These are phyloP conservation scores for Cervus canadensis DNA, from an alignment of 2,113 vertebrate species.

Conservation along the genomic window DNA sequence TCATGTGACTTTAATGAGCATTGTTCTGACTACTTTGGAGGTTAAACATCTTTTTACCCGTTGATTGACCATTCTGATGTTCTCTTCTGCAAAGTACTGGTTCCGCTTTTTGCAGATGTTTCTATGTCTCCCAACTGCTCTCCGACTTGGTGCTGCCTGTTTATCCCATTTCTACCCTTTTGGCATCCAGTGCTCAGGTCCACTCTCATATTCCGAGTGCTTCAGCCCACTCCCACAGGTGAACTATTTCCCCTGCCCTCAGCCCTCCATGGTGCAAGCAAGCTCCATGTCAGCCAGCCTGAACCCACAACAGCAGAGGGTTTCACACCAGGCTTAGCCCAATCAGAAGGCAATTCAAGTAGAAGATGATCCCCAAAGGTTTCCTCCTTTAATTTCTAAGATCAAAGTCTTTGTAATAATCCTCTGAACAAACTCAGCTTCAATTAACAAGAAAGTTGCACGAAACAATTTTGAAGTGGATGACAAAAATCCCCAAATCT, in stretches of 20 bases:
- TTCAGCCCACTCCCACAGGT: not conserved
- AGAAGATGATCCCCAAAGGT: not conserved
- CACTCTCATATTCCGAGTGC: not conserved
- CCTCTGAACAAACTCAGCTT: not conserved
- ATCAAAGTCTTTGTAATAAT: not conserved
- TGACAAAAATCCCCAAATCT: not conserved
- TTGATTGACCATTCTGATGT: not conserved
- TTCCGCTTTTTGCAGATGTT: not conserved
- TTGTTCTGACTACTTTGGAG: not conserved
- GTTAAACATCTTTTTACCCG: not conserved
- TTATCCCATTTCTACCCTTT: not conserved
- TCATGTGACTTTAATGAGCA: not conserved
- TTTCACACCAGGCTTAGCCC: not conserved
- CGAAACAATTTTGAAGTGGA: not conserved
- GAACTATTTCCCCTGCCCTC: rapidly evolving
- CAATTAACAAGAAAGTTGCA: not conserved
- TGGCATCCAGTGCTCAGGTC: not conserved
- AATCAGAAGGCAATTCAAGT: not conserved
- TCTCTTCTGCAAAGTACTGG: not conserved
- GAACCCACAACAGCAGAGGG: not conserved
- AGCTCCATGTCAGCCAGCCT: not conserved
- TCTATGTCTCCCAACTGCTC: not conserved
- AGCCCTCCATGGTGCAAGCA: not conserved
- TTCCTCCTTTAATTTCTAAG: not conserved
- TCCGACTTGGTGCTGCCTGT: not conserved